Conservation (phyloP, 2,888 invertebrate species). For the Holacanthella duospinosa region DNA sequence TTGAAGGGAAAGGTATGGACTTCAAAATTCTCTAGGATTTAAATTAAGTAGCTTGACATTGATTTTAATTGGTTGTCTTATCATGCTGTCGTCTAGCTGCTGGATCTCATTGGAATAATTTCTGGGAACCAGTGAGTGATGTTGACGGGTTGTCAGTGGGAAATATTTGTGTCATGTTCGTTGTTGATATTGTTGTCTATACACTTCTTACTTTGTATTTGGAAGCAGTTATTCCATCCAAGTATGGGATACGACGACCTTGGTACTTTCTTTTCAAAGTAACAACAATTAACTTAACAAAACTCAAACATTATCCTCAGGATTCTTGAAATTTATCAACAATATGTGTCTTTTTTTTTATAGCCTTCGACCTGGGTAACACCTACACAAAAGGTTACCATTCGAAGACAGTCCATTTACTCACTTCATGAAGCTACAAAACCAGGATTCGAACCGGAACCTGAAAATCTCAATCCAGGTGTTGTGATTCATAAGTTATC, state of each 20-base stretch:
- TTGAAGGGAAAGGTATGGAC: conserved; percentile 36
- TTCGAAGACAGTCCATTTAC: conserved; percentile 3
- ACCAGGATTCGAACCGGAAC: conserved; percentile 42
- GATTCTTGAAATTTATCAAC: conserved; percentile 5
- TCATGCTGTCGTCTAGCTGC: conserved; percentile 36
- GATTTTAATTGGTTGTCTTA: conserved; percentile 2
- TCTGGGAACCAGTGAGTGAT: conserved; percentile 39
- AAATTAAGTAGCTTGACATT: neutral
- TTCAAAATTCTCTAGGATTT: neutral
- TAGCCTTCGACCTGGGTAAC: conserved; percentile 4
- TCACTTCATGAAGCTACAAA: neutral
- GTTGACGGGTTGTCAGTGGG: conserved; percentile 40
- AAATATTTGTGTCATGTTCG: conserved; percentile 39
- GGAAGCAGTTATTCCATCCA: conserved; percentile 55
- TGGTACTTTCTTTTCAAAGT: conserved; percentile 56
- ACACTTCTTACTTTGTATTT: conserved; percentile 52
- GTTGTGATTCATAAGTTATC: conserved; percentile 40
- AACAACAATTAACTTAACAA: conserved; percentile 26
- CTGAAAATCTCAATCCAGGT: conserved; percentile 40
- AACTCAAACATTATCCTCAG: neutral
- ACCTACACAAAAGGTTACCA: neutral
- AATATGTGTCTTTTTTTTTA: neutral
- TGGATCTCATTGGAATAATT: conserved; percentile 41
- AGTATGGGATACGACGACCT: conserved; percentile 56
- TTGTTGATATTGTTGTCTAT: conserved; percentile 43